These are phyloP conservation scores for Lophotriccus pileatus DNA, from an alignment of 2,797 vertebrate species.

Conservation along the genomic window DNA sequence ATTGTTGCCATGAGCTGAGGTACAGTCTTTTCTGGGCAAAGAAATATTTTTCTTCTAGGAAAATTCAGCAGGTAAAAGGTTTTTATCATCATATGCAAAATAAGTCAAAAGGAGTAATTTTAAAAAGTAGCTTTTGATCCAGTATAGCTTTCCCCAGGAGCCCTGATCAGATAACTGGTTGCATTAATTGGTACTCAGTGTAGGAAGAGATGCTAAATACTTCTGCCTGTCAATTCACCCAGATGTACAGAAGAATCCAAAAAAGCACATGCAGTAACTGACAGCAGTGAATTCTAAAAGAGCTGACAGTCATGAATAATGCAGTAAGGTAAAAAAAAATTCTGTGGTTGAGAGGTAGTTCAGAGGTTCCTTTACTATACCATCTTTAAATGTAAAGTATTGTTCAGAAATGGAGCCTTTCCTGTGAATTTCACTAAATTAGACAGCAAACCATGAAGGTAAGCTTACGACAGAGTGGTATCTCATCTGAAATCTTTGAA, in stretches of 20 bases:
- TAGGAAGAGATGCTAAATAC: slow-evolving; percentile 51
- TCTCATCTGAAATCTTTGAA: neutral
- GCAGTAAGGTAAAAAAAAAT: neutral
- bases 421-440: slow-evolving; percentile 5
- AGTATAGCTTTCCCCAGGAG: neutral
- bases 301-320: slow-evolving; percentile 51
- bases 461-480: neutral
- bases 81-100: slow-evolving; percentile 36
- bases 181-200: slow-evolving; percentile 27
- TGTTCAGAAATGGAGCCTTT: slow-evolving; percentile 1
- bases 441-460: neutral
- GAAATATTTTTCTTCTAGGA: neutral
- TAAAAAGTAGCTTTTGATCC: slow-evolving; percentile 5
- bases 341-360: neutral
- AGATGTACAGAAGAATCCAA: slow-evolving; percentile 36
- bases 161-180: slow-evolving; percentile 43
- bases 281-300: slow-evolving; percentile 40
- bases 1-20: neutral
- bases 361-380: slow-evolving; percentile 18
- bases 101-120: slow-evolving; percentile 12
- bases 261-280: slow-evolving; percentile 8
- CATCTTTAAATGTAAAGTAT: slow-evolving; percentile 7
- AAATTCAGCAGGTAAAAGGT: neutral
- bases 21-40: neutral
- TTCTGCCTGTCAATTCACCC: slow-evolving; percentile 50